Evolutionary conservation across 2,888 invertebrate genomes (phyloP), one percentile per base, ranked within the genome.

Genomic region (Endotricha flammealis): DNA sequence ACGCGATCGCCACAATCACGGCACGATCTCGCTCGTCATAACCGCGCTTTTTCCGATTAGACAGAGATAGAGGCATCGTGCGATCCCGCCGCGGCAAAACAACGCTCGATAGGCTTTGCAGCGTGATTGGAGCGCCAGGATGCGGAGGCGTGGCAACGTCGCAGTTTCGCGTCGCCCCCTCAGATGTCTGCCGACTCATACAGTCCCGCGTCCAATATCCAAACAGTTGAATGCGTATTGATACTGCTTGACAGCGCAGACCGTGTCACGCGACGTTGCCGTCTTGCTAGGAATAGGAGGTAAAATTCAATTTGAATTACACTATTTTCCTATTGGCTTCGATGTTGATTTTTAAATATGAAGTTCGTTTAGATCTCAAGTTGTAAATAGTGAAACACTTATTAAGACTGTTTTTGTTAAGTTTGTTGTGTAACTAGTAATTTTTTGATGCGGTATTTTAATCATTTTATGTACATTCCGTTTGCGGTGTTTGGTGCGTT

Each of bases 201-300:
- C 81, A 82, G 83, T 80, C 58, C 71, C 74, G 78, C 64, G 78
- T 65, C 65, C 61, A 62, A 69, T 65, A 65, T 70, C 64, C 73
- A 65, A 81, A 80, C 83, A 83, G 85, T 80, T 81, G 79, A 79
- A 82, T 80, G 75, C 79, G 77, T 71, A 67, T 76, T 76, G 73
- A 72, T 67, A 73, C 74, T 62, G 74, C 70, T 68, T 72, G 71
- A 68, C 76, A 72, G 67, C 63, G 68, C 59, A 65, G 54, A 57
- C 69, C 71, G 66, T 67, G 52, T 41, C 47, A 53, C 62, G 78
- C 75, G 71, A 68, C 77, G 76, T 72, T 73, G 73, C 78, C 80
- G 70, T 69, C 62, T 70, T 58, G 62, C 63, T 62, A 59, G 60
- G 62, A 62, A 61, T 68, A 70, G 65, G 76, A 85, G 83, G 83